Base-by-base conservation (phyloP, 2,797 vertebrate genomes). In the Betta splendens region DNA sequence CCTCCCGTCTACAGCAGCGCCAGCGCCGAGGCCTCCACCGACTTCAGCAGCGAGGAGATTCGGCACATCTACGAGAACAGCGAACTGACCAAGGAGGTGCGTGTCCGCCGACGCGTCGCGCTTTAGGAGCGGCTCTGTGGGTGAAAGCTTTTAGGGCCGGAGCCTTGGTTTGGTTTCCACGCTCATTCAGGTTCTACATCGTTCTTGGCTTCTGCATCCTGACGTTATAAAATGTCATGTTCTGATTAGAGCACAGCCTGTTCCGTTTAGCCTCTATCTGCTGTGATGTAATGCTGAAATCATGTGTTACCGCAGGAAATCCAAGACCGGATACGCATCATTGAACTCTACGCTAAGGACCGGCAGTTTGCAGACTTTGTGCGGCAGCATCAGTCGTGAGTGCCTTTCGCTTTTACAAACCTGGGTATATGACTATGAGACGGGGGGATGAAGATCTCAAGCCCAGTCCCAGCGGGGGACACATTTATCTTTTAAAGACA, bases 1-100 rank as follows among this genome's bases (percentile, higher is more conserved):
- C 77, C 81, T 12, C 91, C 93, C 0, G 84, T 93, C 61, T 91
- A 91, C 80, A 94, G 94, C 81, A 94, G 93, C 7, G 90, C 92
- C 78, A 94, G 93, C 5, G 90, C 88, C 3, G 95, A 96, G 72
- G 90, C 91, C 69, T 94, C 95, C 75, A 93, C 93, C 4, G 95
- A 95, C 73, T 94, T 96, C 89, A 97, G 95, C 90, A 97, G 94
- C 50, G 96, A 98, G 73, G 97, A 98, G 88, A 95, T 98, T 75
- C 91, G 90, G 43, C 95, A 97, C 75, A 95, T 98, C 83, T 97
- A 97, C 69, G 94, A 98, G 85, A 94, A 93, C 87, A 97, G 89
- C 43, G 93, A 94, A 80, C 94, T 99, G 84, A 97, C 95, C 63
- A 95, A 93, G 79, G 94, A 98, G 93, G 96, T 96, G 43, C 7